Conservation (phyloP, 2,888 invertebrate genomes). For the Orthonychiurus folsomi region DNA sequence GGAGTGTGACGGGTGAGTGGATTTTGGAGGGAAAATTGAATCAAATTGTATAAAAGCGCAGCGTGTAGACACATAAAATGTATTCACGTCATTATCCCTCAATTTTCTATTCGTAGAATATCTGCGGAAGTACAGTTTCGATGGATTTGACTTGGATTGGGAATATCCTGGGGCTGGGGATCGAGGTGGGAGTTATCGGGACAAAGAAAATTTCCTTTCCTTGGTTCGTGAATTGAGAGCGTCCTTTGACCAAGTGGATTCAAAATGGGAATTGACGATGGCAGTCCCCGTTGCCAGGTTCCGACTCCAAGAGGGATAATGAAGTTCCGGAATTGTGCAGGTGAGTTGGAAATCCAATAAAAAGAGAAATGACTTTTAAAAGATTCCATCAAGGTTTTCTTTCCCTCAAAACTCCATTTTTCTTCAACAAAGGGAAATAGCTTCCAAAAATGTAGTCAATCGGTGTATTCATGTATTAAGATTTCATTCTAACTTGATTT, state of each 20-base stretch:
- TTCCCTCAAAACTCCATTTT: not conserved
- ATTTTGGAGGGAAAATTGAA: not conserved
- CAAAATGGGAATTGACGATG: conserved; percentile 80
- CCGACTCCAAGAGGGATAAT: conserved; percentile 76
- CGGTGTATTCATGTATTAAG: not conserved
- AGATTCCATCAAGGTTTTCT: not conserved
- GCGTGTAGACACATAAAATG: not conserved
- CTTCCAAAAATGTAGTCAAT: not conserved
- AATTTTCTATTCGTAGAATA: conserved; percentile 10
- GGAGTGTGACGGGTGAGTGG: conserved; percentile 29
- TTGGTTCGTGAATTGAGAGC: conserved; percentile 70
- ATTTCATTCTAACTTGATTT: not conserved
- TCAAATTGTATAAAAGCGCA: not conserved
- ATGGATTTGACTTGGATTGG: conserved; percentile 35
- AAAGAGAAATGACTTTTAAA: not conserved
- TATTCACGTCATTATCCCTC: not conserved
- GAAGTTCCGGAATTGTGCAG: conserved; percentile 81
- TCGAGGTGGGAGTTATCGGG: conserved; percentile 71
- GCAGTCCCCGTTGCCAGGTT: conserved; percentile 75
- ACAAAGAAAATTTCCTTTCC: conserved; percentile 72
- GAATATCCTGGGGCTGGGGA: conserved; percentile 60
- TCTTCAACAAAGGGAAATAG: not conserved
- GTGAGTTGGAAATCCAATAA: conserved; percentile 49
- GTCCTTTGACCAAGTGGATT: conserved; percentile 64
- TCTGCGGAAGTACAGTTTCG: conserved; percentile 21